phyloP scores from a whole-genome alignment of 2,888 invertebrate genomes.

The Tetramorium bicarinatum region DNA sequence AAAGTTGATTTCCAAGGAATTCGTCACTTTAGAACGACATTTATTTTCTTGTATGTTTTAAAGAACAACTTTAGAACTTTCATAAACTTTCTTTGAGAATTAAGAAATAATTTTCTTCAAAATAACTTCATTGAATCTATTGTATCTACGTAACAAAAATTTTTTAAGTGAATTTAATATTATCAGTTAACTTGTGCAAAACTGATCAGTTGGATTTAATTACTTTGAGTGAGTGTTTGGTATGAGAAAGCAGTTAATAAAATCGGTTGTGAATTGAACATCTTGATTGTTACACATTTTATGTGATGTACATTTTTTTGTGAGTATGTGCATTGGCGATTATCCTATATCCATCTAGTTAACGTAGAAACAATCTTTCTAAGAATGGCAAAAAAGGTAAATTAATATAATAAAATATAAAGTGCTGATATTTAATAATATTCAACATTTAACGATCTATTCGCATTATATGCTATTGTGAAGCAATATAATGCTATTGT shows the following conservation, averaged over 20 bases:
- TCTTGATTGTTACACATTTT: background rate
- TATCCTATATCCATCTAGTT: background rate
- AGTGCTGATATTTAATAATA: background rate
- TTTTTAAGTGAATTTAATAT: background rate
- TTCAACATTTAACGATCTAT: conserved; percentile 3
- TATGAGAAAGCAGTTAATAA: background rate
- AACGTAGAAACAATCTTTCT: background rate
- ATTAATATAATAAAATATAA: background rate
- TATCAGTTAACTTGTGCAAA: background rate
- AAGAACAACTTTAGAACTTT: too few species aligned
- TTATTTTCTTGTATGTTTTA: background rate
- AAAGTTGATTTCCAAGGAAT: background rate
- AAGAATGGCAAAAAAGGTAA: conserved; percentile 49
- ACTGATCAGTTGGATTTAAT: background rate
- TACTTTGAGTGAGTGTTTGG: background rate
- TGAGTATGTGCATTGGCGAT: background rate
- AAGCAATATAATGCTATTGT: background rate
- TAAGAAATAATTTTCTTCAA: background rate
- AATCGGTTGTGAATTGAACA: background rate
- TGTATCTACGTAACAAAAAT: background rate
- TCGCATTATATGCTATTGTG: background rate
- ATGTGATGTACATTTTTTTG: background rate
- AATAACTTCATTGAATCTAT: background rate
- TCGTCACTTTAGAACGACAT: background rate
- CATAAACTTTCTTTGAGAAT: background rate